Evolutionary conservation across 2,797 vertebrate species (phyloP), one percentile per base, ranked within the genome.

Genomic region (Ambastaia sidthimunki): DNA sequence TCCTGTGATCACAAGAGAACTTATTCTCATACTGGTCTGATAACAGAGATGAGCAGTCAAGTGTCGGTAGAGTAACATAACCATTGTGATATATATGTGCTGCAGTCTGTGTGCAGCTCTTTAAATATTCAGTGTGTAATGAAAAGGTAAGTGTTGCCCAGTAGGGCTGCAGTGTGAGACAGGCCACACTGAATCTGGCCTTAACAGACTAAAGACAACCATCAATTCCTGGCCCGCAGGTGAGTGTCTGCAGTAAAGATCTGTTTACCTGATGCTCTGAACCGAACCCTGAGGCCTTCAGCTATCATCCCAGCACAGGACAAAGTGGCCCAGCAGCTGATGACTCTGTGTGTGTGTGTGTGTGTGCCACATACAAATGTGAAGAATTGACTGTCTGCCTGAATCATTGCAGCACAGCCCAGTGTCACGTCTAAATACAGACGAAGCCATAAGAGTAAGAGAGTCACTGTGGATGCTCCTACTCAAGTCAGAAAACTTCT

Each of bases 91-190:
- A 11, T 11, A 44, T 44, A 9, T 44, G 41, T 44, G 10, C 41
- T 44, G 41, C 41, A 44, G 41, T 55, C 13, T 13, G 16, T 50
- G 48, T 16, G 54, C 41, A 37, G 63, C 82, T 84, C 59, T 77
- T 86, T 78, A 82, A 84, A 80, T 86, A 84, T 86, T 84, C 60
- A 84, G 74, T 67, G 52, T 77, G 74, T 86, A 84, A 86, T 84
- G 79, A 86, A 82, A 78, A 71, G 66, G 84, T 80, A 65, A 78
- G 55, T n/a, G 31, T 68, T 5, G 62, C 74, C 57, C 78, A 41
- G 19, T 57, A 48, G 78, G 78, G 34, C 25, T 60, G 67, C 68
- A 75, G 74, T 78, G 74, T 78, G 78, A 74, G 73, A 74, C 63
- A 54, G 70, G 47, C 63, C 28, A 13, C 80, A 85, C 67, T 80